phyloP scores from a whole-genome alignment of 2,797 vertebrate genomes.

The Coregonus sp. region DNA sequence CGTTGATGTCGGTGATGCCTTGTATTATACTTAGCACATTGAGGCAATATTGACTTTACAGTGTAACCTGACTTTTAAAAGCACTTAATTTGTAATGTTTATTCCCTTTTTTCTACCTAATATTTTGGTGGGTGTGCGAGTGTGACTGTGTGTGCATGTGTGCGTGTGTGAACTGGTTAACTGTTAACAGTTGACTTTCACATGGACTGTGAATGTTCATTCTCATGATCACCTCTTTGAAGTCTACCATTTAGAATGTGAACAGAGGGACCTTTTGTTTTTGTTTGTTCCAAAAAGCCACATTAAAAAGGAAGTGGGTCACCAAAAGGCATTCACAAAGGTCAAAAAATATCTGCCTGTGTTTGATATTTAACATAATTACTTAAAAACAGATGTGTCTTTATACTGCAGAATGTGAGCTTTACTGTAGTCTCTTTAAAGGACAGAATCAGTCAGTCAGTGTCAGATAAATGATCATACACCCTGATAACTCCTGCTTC shows the following conservation, averaged over 20 bases:
- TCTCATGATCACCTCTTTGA: background rate
- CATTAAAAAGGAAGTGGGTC: background rate
- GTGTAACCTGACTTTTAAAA: background rate
- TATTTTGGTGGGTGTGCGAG: background rate
- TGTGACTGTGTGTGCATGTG: background rate
- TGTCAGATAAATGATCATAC: background rate
- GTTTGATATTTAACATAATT: background rate
- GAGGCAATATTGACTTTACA: background rate
- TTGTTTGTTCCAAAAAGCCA: background rate
- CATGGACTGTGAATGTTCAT: background rate
- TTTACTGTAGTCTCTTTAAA: background rate
- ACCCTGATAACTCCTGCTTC: background rate
- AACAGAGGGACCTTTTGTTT: background rate
- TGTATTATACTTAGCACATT: too few species aligned
- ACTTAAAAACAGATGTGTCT: background rate
- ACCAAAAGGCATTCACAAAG: background rate
- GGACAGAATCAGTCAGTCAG: background rate
- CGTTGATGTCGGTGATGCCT: too few species aligned
- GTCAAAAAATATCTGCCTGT: background rate
- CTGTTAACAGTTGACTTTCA: background rate
- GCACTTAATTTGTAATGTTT: background rate
- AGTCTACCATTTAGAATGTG: background rate
- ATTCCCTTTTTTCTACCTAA: too few species aligned
- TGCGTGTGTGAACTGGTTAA: background rate
- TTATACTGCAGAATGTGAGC: too few species aligned